These are phyloP conservation scores for Delia radicum DNA, from an alignment of 1,140 invertebrate genomes.

Conservation along the genomic window DNA sequence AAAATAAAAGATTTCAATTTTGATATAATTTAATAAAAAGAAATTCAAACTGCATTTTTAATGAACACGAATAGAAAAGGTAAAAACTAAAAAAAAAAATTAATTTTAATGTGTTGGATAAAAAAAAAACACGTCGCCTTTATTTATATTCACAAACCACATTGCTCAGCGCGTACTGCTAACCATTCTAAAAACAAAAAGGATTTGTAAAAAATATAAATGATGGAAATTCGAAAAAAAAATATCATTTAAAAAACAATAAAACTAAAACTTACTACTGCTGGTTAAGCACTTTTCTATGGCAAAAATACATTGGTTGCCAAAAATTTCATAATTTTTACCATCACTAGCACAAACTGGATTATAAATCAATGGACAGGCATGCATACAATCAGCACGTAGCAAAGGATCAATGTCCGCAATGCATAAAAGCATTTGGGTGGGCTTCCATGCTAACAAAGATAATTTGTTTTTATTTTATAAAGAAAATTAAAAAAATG, in stretches of 20 bases:
- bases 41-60: not conserved
- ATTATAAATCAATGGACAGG: conserved; percentile 30
- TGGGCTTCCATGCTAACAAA: conserved; percentile 26
- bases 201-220: not conserved
- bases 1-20: too few species aligned
- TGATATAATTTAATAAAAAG: too few species aligned
- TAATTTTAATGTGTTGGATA: not conserved
- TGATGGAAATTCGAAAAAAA: not conserved
- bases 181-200: conserved; percentile 16
- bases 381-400: conserved; percentile 18
- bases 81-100: not conserved
- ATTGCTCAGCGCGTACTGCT: not conserved
- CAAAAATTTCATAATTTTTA: conserved; percentile 24
- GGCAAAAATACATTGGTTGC: conserved; percentile 26
- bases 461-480: not conserved
- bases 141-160: conserved; percentile 15
- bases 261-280: conserved; percentile 25
- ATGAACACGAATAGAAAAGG: not conserved
- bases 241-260: not conserved
- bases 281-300: conserved; percentile 30
- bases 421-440: conserved; percentile 25
- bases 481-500: too few species aligned
- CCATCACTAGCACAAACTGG: conserved; percentile 28
- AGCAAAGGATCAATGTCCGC: conserved; percentile 26
- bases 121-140: not conserved